Evolutionary conservation across 1,140 invertebrate species (phyloP).

Genomic region (Brachionus plicatilis): DNA sequence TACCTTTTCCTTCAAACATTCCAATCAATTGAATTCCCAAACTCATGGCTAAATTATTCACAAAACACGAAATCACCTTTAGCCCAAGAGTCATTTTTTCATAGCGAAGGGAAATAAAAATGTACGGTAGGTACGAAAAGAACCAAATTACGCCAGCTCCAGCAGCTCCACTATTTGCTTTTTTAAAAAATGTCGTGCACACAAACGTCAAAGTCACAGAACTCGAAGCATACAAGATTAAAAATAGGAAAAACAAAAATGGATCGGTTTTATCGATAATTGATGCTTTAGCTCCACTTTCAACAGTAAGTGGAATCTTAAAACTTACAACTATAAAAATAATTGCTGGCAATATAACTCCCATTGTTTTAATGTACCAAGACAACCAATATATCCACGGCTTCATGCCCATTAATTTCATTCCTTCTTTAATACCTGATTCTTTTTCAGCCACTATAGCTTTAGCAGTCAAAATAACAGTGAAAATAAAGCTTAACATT

Average conservation of each 20-base stretch:
- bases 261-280: slow-evolving; percentile 61
- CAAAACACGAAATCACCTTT: slow-evolving; percentile 46
- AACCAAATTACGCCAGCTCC: slow-evolving; percentile 51
- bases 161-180: slow-evolving; percentile 51
- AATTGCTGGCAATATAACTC: slow-evolving; percentile 64
- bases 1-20: slow-evolving; percentile 56
- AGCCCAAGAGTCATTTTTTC: slow-evolving; percentile 44
- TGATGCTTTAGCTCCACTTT: slow-evolving; percentile 44
- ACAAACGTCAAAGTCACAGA: slow-evolving; percentile 38
- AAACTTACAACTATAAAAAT: slow-evolving; percentile 58
- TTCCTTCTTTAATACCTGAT: slow-evolving; percentile 58
- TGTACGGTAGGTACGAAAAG: slow-evolving; percentile 51
- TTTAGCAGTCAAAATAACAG: slow-evolving; percentile 49
- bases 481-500: slow-evolving; percentile 66
- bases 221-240: slow-evolving; percentile 11
- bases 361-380: slow-evolving; percentile 72
- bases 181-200: slow-evolving; percentile 58
- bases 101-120: slow-evolving; percentile 64
- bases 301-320: slow-evolving; percentile 43
- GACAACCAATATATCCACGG: slow-evolving; percentile 76
- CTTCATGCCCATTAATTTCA: slow-evolving; percentile 79
- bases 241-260: slow-evolving; percentile 52
- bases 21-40: slow-evolving; percentile 52
- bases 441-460: slow-evolving; percentile 54
- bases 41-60: slow-evolving; percentile 51